phyloP scores from a whole-genome alignment of 2,888 invertebrate genomes.

The Brenthis daphne region DNA sequence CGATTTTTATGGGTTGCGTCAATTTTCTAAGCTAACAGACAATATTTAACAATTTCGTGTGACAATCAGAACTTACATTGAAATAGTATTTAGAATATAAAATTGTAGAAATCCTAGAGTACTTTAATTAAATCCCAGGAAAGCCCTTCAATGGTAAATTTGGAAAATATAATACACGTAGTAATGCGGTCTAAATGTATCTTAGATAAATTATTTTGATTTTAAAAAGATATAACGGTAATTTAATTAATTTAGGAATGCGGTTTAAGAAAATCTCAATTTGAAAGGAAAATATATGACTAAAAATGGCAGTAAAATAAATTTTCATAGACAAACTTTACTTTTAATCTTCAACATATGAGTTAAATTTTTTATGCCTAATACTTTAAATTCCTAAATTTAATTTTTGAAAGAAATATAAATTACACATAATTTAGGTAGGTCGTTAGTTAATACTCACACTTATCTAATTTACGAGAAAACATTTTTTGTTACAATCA shows the following conservation, averaged over 20 bases:
- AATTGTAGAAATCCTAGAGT: background rate
- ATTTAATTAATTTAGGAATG: slow-evolving; percentile 67
- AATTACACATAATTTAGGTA: too few relatives aligned
- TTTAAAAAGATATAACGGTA: slow-evolving; percentile 66
- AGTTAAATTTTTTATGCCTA: background rate
- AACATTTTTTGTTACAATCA: too few relatives aligned
- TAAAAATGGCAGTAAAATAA: slow-evolving; percentile 74
- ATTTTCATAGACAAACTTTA: slow-evolving; percentile 66
- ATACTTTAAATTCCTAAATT: background rate
- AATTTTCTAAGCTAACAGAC: slow-evolving; percentile 21
- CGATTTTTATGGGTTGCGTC: slow-evolving; percentile 40
- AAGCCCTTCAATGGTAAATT: slow-evolving; percentile 12
- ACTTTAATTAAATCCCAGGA: slow-evolving; percentile 7
- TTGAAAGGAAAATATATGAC: slow-evolving; percentile 77
- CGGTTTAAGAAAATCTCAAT: slow-evolving; percentile 63
- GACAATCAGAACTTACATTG: background rate
- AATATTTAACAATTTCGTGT: slow-evolving; percentile 4
- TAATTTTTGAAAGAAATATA: too few relatives aligned
- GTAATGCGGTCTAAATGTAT: slow-evolving; percentile 31
- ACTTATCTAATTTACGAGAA: too few relatives aligned
- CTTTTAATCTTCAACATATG: slow-evolving; percentile 11
- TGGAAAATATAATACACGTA: slow-evolving; percentile 33
- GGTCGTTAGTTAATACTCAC: too few relatives aligned
- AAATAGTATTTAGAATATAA: slow-evolving; percentile 1
- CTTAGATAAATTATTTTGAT: slow-evolving; percentile 54